Evolutionary conservation across 2,113 vertebrate genomes (phyloP).

Genomic region (Hemiscyllium ocellatum): DNA sequence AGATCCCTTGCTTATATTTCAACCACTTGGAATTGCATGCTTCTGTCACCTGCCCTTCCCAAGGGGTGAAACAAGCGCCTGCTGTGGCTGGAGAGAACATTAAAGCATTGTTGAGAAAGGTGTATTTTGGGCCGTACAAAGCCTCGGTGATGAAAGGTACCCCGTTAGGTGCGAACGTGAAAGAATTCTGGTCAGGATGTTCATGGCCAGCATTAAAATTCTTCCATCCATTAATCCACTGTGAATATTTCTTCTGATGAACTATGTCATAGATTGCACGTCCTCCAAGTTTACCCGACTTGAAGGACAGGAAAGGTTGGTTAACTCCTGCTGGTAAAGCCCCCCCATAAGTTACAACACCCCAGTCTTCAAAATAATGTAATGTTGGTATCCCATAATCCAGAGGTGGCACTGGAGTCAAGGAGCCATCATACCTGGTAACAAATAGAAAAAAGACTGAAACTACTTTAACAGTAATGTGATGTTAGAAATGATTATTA

Average conservation of each 20-base stretch:
- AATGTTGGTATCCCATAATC: slow-evolving; percentile 75
- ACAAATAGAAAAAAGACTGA: slow-evolving; percentile 25
- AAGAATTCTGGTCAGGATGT: slow-evolving; percentile 93
- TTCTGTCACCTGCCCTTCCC: slow-evolving; percentile 93
- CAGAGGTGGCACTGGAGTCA: slow-evolving; percentile 69
- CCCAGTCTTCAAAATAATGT: slow-evolving; percentile 96
- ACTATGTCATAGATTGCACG: slow-evolving; percentile 95
- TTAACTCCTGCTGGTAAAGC: slow-evolving; percentile 74
- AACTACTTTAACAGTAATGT: not conserved
- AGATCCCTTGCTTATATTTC: slow-evolving; percentile 80
- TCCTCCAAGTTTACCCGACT: slow-evolving; percentile 93
- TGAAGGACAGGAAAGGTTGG: slow-evolving; percentile 87
- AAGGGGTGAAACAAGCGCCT: slow-evolving; percentile 82
- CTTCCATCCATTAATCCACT: slow-evolving; percentile 92
- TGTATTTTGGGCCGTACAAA: slow-evolving; percentile 92
- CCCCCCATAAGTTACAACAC: slow-evolving; percentile 90
- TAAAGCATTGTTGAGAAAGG: slow-evolving; percentile 82
- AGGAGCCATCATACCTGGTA: slow-evolving; percentile 82
- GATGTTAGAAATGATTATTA: not conserved
- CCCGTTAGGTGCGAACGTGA: slow-evolving; percentile 87
- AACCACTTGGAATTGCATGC: slow-evolving; percentile 93
- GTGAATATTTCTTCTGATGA: slow-evolving; percentile 84
- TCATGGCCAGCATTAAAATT: slow-evolving; percentile 97
- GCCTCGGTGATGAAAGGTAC: slow-evolving; percentile 93
- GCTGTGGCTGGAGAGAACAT: slow-evolving; percentile 75